Evolutionary conservation across 2,888 invertebrate genomes (phyloP).

Genomic region (Tetranychus truncatus): DNA sequence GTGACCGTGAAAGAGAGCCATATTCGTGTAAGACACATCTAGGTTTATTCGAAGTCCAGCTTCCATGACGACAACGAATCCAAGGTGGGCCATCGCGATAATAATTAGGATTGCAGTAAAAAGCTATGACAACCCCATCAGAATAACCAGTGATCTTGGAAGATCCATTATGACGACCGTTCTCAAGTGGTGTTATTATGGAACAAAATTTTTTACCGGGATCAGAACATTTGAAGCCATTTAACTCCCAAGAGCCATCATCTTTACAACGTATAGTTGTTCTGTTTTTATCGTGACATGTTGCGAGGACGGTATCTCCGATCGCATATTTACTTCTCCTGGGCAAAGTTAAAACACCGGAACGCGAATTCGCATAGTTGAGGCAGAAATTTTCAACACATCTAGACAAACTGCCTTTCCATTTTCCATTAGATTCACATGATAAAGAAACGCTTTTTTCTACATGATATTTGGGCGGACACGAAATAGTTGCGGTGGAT

Average conservation of each 20-base stretch:
- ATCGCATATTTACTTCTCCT: not conserved
- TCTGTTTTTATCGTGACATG: not conserved
- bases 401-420: not conserved
- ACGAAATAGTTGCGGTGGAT: not conserved
- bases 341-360: not conserved
- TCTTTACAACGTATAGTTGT: not conserved
- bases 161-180: slow-evolving; percentile 11
- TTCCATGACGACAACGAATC: not conserved
- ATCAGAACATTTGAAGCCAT: not conserved
- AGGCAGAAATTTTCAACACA: not conserved
- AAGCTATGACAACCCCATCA: not conserved
- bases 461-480: not conserved
- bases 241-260: not conserved
- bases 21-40: not conserved
- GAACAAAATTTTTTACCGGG: not conserved
- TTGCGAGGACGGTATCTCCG: not conserved
- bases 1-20: too few species aligned
- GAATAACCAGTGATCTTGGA: not conserved
- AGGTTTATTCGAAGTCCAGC: not conserved
- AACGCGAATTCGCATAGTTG: not conserved
- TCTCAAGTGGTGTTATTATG: not conserved
- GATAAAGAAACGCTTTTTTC: not conserved
- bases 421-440: not conserved
- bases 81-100: not conserved
- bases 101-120: not conserved